Conservation (phyloP, 2,888 invertebrate genomes). For the Serripes groenlandicus region DNA sequence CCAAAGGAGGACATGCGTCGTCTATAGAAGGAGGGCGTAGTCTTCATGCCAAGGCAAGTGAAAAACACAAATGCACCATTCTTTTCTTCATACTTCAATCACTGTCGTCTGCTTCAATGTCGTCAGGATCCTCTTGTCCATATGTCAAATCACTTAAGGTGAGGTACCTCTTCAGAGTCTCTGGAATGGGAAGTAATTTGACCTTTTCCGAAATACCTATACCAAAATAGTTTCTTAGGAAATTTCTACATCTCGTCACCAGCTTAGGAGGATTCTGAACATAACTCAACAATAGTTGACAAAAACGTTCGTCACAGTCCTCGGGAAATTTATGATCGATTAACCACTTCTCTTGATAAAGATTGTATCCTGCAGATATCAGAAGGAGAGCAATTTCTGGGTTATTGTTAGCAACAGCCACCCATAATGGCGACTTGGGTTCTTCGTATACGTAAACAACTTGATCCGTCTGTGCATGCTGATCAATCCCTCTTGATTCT, state of each 20-base stretch:
- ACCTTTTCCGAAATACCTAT: constrained; percentile 62
- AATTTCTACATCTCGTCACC: constrained; percentile 73
- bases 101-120: no score
- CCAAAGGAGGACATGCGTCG: no score
- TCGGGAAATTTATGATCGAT: constrained; percentile 59
- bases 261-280: constrained; percentile 70
- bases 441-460: constrained; percentile 70
- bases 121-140: no score
- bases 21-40: no score
- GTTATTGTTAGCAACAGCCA: constrained; percentile 67
- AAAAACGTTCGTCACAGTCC: constrained; percentile 15
- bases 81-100: no score
- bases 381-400: constrained; percentile 70
- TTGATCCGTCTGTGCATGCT: constrained; percentile 74
- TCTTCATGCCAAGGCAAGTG: no score
- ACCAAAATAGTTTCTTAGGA: constrained; percentile 68
- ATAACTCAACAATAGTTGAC: constrained; percentile 64
- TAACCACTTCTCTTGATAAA: constrained; percentile 76
- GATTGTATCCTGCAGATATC: constrained; percentile 75
- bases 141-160: constrained; percentile 61
- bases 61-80: no score
- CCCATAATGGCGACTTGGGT: constrained; percentile 77
- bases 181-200: constrained; percentile 67
- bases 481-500: constrained; percentile 74
- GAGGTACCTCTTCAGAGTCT: constrained; percentile 69